These are phyloP conservation scores for Ciconia stormi DNA, from an alignment of 2,113 vertebrate species.

Conservation along the genomic window DNA sequence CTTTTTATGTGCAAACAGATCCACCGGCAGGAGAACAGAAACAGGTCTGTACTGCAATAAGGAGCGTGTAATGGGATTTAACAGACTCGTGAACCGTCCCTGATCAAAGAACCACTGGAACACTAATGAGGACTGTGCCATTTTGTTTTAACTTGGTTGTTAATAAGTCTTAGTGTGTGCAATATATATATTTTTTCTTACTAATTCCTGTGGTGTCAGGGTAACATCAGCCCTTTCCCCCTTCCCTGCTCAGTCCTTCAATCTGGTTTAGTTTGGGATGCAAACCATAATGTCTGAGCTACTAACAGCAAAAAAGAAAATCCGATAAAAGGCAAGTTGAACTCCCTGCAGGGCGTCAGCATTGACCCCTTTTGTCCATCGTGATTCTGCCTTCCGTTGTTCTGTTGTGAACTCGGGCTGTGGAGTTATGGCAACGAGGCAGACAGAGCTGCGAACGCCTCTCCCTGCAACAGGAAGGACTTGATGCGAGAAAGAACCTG, in stretches of 20 bases:
- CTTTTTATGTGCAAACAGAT: constrained; percentile 63
- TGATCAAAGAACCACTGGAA: constrained; percentile 69
- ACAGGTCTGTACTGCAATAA: constrained; percentile 75
- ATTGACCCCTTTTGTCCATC: background rate
- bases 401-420: constrained; percentile 10
- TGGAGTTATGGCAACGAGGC: background rate
- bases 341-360: background rate
- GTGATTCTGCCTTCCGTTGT: constrained; percentile 2
- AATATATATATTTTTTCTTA: constrained; percentile 78
- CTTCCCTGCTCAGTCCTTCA: constrained; percentile 64
- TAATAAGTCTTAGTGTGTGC: constrained; percentile 78
- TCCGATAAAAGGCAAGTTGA: background rate
- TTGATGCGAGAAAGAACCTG: background rate
- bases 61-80: constrained; percentile 64
- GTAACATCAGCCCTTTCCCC: constrained; percentile 63
- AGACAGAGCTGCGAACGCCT: background rate
- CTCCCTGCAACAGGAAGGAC: constrained; percentile 2
- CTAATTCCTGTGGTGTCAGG: constrained; percentile 75
- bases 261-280: constrained; percentile 69
- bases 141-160: constrained; percentile 78
- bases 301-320: constrained; percentile 65
- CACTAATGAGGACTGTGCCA: constrained; percentile 72
- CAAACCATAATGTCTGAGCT: constrained; percentile 61
- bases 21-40: constrained; percentile 68
- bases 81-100: constrained; percentile 61